Conservation (phyloP, 2,797 vertebrate species). For the Sebastes cheni region DNA sequence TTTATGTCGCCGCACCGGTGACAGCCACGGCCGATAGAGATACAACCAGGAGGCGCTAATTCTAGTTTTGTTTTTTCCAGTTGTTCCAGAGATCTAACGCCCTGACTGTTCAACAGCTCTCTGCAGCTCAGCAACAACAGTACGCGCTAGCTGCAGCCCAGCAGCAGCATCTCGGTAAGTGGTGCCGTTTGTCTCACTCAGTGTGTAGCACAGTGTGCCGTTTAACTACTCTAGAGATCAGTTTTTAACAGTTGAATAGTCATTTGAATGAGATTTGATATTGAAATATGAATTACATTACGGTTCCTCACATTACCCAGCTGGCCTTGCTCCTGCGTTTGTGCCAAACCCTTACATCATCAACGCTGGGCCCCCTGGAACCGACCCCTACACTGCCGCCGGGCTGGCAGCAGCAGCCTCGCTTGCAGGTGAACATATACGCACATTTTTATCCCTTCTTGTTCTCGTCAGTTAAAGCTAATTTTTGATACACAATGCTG, state of each 20-base stretch:
- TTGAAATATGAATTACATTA: constrained; percentile 29
- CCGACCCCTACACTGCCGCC: constrained; percentile 96
- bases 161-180: constrained; percentile 95
- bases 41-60: not conserved
- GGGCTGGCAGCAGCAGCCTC: constrained; percentile 95
- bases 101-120: constrained; percentile 94
- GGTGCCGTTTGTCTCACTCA: not conserved
- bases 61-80: constrained; percentile 67
- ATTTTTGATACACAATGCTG: not conserved
- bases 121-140: constrained; percentile 95
- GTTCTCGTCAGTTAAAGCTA: not conserved
- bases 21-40: too few species aligned
- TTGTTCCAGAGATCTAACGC: constrained; percentile 95
- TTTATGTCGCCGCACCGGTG: not conserved
- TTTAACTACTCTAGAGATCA: not conserved
- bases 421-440: constrained; percentile 86
- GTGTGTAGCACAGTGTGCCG: not conserved
- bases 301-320: constrained; percentile 55
- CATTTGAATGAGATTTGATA: constrained; percentile 7
- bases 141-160: constrained; percentile 94
- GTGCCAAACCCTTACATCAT: constrained; percentile 99
- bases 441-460: not conserved
- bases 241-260: not conserved
- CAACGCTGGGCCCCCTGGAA: constrained; percentile 93
- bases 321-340: constrained; percentile 98